phyloP scores from a whole-genome alignment of 2,888 invertebrate species.

The Leptura quadrifasciata region DNA sequence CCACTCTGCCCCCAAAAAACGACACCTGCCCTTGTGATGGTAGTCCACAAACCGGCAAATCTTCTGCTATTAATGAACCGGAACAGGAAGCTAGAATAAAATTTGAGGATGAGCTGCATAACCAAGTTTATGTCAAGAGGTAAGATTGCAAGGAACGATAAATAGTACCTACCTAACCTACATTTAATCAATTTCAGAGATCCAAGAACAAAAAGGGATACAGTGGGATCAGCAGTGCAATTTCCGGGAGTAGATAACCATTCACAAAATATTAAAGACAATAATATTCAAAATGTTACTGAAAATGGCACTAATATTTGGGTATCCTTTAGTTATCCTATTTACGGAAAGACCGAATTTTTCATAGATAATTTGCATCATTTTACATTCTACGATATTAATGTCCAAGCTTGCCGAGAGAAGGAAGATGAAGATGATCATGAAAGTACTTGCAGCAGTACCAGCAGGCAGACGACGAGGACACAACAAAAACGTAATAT shows the following conservation, averaged over 20 bases:
- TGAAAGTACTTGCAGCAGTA: conserved; percentile 76
- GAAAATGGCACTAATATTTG: conserved; percentile 63
- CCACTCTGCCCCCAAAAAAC: conserved; percentile 51
- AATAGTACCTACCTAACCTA: not conserved
- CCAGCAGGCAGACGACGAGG: conserved; percentile 73
- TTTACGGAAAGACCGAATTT: conserved; percentile 72
- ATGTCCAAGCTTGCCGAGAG: conserved; percentile 86
- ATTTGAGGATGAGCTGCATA: conserved; percentile 89
- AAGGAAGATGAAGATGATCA: conserved; percentile 75
- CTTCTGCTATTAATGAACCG: conserved; percentile 71
- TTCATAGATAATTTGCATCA: conserved; percentile 82
- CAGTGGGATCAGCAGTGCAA: conserved; percentile 4
- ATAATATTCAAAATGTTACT: conserved; percentile 60
- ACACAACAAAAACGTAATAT: conserved; percentile 68
- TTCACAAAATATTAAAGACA: conserved; percentile 47
- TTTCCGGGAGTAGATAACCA: conserved; percentile 52
- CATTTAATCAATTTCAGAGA: conserved; percentile 12
- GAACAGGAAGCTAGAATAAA: conserved; percentile 80
- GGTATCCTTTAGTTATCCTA: conserved; percentile 63
- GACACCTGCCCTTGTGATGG: conserved; percentile 58
- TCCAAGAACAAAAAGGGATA: conserved; percentile 33
- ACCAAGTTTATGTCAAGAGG: conserved; percentile 81
- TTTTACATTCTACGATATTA: conserved; percentile 85
- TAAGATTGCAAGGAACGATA: not conserved
- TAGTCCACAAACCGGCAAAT: conserved; percentile 48